Conservation (phyloP, 1,140 invertebrate species). For the Branchinecta lynchi region DNA sequence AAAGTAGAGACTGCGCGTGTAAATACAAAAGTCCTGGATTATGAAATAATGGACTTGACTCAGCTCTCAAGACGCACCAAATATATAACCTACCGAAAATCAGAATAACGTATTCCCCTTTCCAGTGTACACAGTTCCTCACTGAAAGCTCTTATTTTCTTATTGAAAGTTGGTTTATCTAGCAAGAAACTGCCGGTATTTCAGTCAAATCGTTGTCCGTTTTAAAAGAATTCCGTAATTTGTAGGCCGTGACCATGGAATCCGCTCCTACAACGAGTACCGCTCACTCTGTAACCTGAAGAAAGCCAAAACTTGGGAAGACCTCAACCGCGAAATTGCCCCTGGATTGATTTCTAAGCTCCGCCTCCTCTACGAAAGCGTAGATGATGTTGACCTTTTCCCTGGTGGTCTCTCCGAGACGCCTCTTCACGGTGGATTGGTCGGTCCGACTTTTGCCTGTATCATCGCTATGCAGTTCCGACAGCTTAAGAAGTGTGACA, state of each 20-base stretch:
- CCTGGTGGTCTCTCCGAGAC: slow-evolving; percentile 39
- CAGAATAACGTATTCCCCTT: too few relatives aligned
- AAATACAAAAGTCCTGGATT: too few relatives aligned
- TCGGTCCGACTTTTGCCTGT: slow-evolving; percentile 42
- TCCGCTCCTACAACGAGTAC: slow-evolving; percentile 46
- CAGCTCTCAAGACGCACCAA: too few relatives aligned
- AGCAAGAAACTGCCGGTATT: too few relatives aligned
- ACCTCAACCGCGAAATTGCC: slow-evolving; percentile 46
- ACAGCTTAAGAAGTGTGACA: slow-evolving; percentile 62
- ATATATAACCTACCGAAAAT: too few relatives aligned
- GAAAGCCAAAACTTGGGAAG: slow-evolving; percentile 49
- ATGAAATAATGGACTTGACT: too few relatives aligned
- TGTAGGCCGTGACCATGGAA: slow-evolving; percentile 41
- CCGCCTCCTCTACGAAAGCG: slow-evolving; percentile 32
- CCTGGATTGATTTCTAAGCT: slow-evolving; percentile 32
- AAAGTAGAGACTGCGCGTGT: too few relatives aligned
- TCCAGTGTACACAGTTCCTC: too few relatives aligned
- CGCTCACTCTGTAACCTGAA: slow-evolving; percentile 40
- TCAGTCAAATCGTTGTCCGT: neutral
- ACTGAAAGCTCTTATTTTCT: too few relatives aligned
- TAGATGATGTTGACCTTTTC: slow-evolving; percentile 42
- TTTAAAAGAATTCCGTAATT: neutral
- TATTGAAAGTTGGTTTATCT: too few relatives aligned
- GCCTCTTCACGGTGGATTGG: slow-evolving; percentile 36
- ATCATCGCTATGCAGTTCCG: slow-evolving; percentile 41